Percentiles rank a stretch among this genome's conserved stretches.
These are phyloP conservation scores for Argya squamiceps DNA, from an alignment of 2,797 vertebrate genomes.

Conservation along the genomic window DNA sequence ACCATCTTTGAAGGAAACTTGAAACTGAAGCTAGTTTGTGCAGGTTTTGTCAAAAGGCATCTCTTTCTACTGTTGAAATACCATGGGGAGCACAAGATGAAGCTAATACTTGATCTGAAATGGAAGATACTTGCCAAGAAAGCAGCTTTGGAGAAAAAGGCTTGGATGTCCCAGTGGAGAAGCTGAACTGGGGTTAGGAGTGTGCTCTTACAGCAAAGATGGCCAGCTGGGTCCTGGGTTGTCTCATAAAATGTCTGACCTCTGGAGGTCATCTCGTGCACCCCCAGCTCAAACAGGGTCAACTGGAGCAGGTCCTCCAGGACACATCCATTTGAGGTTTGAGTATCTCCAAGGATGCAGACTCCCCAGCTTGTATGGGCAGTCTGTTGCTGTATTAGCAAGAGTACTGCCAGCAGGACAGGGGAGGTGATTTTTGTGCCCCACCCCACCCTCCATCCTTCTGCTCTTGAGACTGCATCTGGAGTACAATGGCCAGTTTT, in stretches of 20 bases:
- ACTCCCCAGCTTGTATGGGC: not conserved
- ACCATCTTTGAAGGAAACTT: not conserved
- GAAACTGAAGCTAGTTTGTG: not conserved
- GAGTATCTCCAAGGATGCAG: not conserved
- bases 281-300: not conserved
- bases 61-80: not conserved
- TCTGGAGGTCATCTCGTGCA: not conserved
- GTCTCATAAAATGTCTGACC: not conserved
- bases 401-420: not conserved
- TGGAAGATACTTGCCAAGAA: not conserved
- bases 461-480: not conserved
- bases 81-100: not conserved
- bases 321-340: not conserved
- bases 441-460: fast-evolving
- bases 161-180: not conserved
- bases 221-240: not conserved
- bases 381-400: not conserved
- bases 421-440: fast-evolving
- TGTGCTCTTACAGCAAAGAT: not conserved
- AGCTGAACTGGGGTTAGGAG: not conserved
- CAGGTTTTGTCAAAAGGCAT: not conserved
- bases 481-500: not conserved
- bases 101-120: not conserved
- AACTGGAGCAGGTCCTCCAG: not conserved
- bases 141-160: not conserved